phyloP scores from a whole-genome alignment of 2,113 vertebrate genomes.

The Neogobius melanostomus region DNA sequence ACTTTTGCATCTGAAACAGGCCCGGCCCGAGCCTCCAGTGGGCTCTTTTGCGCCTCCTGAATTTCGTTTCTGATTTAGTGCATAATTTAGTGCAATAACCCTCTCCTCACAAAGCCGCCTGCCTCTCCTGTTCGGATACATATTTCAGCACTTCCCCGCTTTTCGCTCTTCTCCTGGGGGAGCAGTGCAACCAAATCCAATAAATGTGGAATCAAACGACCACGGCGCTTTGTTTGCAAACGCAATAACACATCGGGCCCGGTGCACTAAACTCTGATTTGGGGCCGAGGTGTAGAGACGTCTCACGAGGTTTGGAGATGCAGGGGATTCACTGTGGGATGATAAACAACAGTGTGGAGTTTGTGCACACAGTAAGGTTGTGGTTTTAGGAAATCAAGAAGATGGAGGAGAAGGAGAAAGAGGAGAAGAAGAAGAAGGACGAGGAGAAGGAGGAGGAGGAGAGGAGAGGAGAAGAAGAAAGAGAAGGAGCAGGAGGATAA shows the following conservation, averaged over 20 bases:
- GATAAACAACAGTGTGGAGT: no score
- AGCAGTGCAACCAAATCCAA: slow-evolving; percentile 39
- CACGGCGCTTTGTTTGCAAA: slow-evolving; percentile 34
- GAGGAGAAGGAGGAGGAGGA: no score
- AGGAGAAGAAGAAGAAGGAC: no score
- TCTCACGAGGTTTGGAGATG: slow-evolving; percentile 27
- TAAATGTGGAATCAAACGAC: slow-evolving; percentile 55
- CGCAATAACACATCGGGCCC: slow-evolving; percentile 12
- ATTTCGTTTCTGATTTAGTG: background rate
- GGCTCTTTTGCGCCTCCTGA: background rate
- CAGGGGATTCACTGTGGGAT: slow-evolving; percentile 19
- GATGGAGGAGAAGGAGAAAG: no score
- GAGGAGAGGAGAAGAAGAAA: no score
- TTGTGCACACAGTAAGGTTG: no score
- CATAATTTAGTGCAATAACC: background rate
- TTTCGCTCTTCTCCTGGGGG: slow-evolving; percentile 15
- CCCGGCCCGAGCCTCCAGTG: background rate
- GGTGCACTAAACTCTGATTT: slow-evolving; percentile 22
- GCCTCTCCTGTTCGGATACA: background rate
- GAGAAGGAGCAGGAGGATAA: no score
- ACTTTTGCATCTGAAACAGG: no score
- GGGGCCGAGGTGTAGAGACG: background rate
- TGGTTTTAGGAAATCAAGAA: no score
- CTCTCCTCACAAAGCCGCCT: background rate
- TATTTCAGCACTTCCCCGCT: slow-evolving; percentile 28